These are phyloP conservation scores for Microcebus ravelobensis DNA, from an alignment of 2,113 vertebrate species.

Conservation along the genomic window DNA sequence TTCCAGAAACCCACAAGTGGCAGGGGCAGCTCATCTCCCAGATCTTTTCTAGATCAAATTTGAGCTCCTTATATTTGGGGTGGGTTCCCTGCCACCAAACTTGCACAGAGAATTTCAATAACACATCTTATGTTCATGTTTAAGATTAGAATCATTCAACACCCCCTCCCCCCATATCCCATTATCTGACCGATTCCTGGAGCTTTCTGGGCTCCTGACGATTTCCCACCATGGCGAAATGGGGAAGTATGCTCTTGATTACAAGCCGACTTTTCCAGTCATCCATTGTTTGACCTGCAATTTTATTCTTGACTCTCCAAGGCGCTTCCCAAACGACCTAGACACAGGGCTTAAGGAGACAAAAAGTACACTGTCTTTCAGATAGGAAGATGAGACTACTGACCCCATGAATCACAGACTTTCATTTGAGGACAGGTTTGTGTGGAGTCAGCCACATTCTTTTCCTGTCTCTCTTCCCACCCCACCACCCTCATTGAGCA, in stretches of 20 bases:
- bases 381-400: slow-evolving; percentile 59
- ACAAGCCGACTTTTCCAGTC: slow-evolving; percentile 72
- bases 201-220: slow-evolving; percentile 65
- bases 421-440: slow-evolving; percentile 31
- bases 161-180: slow-evolving; percentile 64
- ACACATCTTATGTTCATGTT: slow-evolving; percentile 68
- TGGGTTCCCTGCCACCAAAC: not conserved
- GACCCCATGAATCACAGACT: slow-evolving; percentile 54
- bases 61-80: slow-evolving; percentile 49
- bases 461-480: slow-evolving; percentile 14
- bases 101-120: slow-evolving; percentile 68
- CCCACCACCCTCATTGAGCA: not conserved
- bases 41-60: slow-evolving; percentile 11
- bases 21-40: not conserved
- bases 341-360: slow-evolving; percentile 77
- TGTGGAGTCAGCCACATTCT: not conserved
- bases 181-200: slow-evolving; percentile 69
- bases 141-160: slow-evolving; percentile 62
- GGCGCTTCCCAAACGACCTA: slow-evolving; percentile 69
- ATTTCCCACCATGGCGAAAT: slow-evolving; percentile 49
- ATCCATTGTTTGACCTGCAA: slow-evolving; percentile 61
- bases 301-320: slow-evolving; percentile 73
- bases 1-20: slow-evolving; percentile 20
- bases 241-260: slow-evolving; percentile 55
- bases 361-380: slow-evolving; percentile 76